Conservation (phyloP, 2,888 invertebrate species). For the Rhamphomyia laevipes region DNA sequence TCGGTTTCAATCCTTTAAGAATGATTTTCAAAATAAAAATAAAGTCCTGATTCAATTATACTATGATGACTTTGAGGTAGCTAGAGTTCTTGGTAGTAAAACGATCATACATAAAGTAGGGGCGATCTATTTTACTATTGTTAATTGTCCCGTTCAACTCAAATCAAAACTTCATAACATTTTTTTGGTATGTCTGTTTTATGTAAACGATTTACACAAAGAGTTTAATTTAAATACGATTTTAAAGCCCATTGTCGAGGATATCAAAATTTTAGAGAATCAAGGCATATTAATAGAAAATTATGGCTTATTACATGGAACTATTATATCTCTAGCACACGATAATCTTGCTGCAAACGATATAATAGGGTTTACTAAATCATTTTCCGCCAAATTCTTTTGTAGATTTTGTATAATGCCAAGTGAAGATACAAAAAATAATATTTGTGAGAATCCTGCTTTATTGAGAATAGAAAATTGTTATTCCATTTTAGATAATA, state of each 20-base stretch:
- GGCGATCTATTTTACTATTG: neutral
- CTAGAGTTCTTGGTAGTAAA: neutral
- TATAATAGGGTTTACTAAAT: no score
- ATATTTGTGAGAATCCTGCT: no score
- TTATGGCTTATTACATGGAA: neutral
- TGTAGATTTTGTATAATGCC: slow-evolving; percentile 1
- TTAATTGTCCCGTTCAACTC: neutral
- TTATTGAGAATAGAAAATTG: no score
- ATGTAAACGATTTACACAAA: slow-evolving; percentile 1
- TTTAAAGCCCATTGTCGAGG: neutral
- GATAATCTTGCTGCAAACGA: slow-evolving; percentile 1
- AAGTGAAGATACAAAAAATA: neutral
- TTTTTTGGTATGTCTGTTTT: slow-evolving; percentile 2
- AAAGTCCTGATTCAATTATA: no score
- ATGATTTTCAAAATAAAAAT: no score
- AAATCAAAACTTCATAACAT: neutral
- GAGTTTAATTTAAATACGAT: neutral
- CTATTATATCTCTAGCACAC: neutral
- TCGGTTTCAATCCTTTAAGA: no score
- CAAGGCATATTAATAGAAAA: slow-evolving; percentile 1
- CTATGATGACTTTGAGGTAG: no score
- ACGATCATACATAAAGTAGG: slow-evolving; percentile 1
- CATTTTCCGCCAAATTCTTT: neutral
- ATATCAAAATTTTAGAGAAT: neutral
- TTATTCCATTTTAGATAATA: no score